Evolutionary conservation across 2,113 vertebrate genomes (phyloP).

Genomic region (Spheniscus mendiculus): DNA sequence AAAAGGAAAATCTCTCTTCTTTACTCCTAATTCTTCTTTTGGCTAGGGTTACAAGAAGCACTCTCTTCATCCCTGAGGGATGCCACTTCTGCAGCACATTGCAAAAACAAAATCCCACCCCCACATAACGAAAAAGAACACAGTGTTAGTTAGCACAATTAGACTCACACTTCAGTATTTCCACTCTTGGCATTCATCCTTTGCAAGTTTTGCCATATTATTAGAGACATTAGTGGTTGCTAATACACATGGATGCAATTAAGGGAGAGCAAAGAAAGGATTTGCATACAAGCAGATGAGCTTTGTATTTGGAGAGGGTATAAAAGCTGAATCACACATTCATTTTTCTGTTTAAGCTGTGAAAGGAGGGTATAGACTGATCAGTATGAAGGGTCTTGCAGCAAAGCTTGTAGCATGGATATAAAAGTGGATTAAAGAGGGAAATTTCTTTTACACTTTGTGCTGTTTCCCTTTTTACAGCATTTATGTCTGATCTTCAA

Average conservation of each 20-base stretch:
- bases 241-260: background rate
- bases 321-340: background rate
- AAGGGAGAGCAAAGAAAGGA: background rate
- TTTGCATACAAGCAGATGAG: background rate
- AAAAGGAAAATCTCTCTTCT: accelerated
- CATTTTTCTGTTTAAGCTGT: background rate
- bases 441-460: background rate
- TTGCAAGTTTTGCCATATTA: background rate
- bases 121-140: background rate
- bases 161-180: background rate
- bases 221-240: background rate
- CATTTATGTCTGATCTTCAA: background rate
- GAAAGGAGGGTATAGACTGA: background rate
- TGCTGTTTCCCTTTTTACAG: background rate
- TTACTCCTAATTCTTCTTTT: background rate
- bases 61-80: background rate
- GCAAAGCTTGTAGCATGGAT: background rate
- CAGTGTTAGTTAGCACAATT: background rate
- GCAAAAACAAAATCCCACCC: background rate
- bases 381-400: background rate
- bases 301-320: background rate
- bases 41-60: background rate
- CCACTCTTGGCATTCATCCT: background rate
- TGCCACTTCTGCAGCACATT: background rate
- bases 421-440: background rate